Percentiles rank a stretch among this genome's conserved stretches.
phyloP scores from a whole-genome alignment of 2,888 invertebrate genomes.

The Plebejus anna region DNA sequence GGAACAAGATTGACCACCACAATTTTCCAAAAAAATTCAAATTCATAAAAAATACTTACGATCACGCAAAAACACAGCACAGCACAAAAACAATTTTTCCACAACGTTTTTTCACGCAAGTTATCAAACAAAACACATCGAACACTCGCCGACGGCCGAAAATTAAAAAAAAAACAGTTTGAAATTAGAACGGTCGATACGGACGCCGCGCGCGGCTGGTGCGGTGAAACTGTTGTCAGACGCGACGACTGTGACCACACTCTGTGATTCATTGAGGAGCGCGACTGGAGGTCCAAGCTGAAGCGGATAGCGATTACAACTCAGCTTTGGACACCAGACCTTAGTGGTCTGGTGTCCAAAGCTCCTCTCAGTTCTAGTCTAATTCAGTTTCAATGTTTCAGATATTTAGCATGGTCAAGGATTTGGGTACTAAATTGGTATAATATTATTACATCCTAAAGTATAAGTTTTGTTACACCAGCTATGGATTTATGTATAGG shows the following conservation, averaged over 20 bases:
- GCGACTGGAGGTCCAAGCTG: background rate
- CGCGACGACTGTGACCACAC: background rate
- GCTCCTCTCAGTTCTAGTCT: too few relatives aligned
- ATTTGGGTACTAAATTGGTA: too few relatives aligned
- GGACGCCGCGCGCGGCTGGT: background rate
- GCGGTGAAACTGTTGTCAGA: constrained; percentile 14
- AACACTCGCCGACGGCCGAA: background rate
- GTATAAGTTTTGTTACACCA: too few relatives aligned
- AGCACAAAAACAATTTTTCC: constrained; percentile 9
- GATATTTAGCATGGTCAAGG: too few relatives aligned
- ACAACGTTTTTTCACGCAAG: background rate
- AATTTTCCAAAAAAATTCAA: background rate
- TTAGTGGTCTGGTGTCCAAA: too few relatives aligned
- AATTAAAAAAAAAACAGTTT: background rate
- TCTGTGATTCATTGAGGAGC: background rate
- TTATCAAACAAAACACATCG: constrained; percentile 5
- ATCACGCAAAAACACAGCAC: constrained; percentile 9
- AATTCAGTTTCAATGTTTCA: too few relatives aligned
- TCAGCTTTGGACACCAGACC: background rate
- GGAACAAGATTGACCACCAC: background rate
- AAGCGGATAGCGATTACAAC: background rate
- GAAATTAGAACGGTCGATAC: background rate
- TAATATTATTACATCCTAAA: too few relatives aligned
- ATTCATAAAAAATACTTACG: background rate
- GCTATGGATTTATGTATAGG: too few relatives aligned